Percentiles rank a stretch among this genome's conserved stretches.
These are phyloP conservation scores for Cirrhinus mrigala DNA, from an alignment of 2,797 vertebrate genomes.

Conservation along the genomic window DNA sequence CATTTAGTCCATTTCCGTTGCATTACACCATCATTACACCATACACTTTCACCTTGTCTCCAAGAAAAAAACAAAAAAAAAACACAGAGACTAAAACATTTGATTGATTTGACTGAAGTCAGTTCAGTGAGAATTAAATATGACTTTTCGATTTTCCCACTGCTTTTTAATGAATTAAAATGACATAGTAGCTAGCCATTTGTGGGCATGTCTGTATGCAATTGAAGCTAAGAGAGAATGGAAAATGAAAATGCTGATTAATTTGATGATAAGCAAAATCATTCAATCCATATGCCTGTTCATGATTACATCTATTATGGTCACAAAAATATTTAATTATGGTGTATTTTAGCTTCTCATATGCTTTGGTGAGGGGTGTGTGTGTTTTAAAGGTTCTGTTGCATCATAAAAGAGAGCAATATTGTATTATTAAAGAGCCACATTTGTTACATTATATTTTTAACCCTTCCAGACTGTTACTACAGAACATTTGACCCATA, in stretches of 20 bases:
- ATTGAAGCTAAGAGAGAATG: background rate
- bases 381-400: background rate
- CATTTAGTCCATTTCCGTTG: background rate
- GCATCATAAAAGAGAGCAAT: background rate
- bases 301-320: background rate
- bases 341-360: background rate
- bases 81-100: background rate
- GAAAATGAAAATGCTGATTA: slow-evolving; percentile 3
- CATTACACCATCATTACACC: background rate
- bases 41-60: background rate
- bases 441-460: background rate
- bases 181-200: background rate
- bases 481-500: background rate
- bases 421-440: background rate
- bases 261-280: slow-evolving; percentile 16
- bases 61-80: background rate
- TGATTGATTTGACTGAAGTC: background rate
- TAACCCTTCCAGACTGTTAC: background rate
- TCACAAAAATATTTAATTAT: background rate
- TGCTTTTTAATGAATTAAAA: background rate
- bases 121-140: background rate
- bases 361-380: background rate
- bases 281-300: background rate
- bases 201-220: background rate
- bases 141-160: background rate